Evolutionary conservation across 2,113 vertebrate species (phyloP), one percentile per base, ranked within the genome.

Genomic region (Phylloscopus trochilus): DNA sequence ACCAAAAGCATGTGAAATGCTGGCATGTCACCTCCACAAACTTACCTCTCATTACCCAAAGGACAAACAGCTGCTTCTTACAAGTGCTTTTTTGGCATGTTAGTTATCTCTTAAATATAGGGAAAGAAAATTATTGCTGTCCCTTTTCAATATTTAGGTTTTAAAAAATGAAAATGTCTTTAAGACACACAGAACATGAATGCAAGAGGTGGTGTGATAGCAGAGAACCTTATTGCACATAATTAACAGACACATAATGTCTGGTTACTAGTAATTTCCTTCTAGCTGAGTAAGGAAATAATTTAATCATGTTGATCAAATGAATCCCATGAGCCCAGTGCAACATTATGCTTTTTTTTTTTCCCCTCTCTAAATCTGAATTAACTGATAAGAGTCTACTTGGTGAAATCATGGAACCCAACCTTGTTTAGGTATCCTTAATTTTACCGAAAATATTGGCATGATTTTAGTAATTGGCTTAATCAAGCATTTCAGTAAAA

Each of bases 241-340:
- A 98, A 98, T 98, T 98, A 98, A 98, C 98, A 98, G 98, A 98
- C 97, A 98, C 98, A 98, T 99, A 99, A 99, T 98, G 97, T 98
- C 97, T 98, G 98, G 98, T 99, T 99, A 99, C 98, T 98, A 98
- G 97, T 98, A 98, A 99, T 98, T 99, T 99, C 98, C 98, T 98
- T 98, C 98, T 98, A 98, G 98, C 98, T 98, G 98, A 98, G 98
- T 98, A 98, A 98, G 98, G 98, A 98, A 98, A 99, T 99, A 99
- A 99, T 99, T 99, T 98, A 99, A 99, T 99, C 98, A 98, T 91
- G 97, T 97, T 98, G 98, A 98, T 98, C 97, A 98, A 99, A 98
- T 98, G 98, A 98, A 98, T 99, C 98, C 98, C 98, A 92, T 97
- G 98, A 99, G 98, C 97, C 96, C 96, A 96, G 97, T 63, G 94